A percentile compares a stretch with the other conserved stretches of the same genome.
Evolutionary conservation across 1,140 invertebrate genomes (phyloP).

Genomic region (Danaus plexippus): DNA sequence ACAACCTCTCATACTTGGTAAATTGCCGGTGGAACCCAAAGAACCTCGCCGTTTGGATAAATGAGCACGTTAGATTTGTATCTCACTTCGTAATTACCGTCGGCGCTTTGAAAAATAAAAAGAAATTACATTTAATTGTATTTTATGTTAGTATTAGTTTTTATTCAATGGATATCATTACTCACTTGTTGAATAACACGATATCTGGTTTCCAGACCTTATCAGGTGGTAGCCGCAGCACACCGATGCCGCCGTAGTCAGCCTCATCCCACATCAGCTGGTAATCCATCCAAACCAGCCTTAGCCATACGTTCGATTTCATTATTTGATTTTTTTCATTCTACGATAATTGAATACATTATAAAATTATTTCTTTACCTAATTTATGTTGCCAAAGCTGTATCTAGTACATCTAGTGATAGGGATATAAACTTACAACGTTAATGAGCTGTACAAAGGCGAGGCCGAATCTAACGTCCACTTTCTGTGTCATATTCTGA

Average conservation of each 20-base stretch:
- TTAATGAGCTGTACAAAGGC: slow-evolving; percentile 99
- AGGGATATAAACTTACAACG: slow-evolving; percentile 82
- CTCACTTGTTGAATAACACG: slow-evolving; percentile 99
- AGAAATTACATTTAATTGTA: slow-evolving; percentile 1
- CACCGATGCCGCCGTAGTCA: slow-evolving; percentile 97
- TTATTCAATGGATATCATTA: slow-evolving; percentile 22
- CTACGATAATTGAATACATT: slow-evolving; percentile 74
- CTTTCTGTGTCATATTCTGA: slow-evolving; percentile 96
- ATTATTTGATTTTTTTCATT: slow-evolving; percentile 99
- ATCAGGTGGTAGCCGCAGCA: slow-evolving; percentile 95
- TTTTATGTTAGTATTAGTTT: not conserved
- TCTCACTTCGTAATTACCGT: slow-evolving; percentile 96
- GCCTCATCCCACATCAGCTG: slow-evolving; percentile 98
- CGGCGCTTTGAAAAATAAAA: slow-evolving; percentile 80
- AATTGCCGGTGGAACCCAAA: slow-evolving; percentile 99
- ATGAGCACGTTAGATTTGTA: slow-evolving; percentile 98
- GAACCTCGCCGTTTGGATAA: slow-evolving; percentile 91
- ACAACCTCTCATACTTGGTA: slow-evolving; percentile 78
- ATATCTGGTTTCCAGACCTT: slow-evolving; percentile 99
- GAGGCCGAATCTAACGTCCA: slow-evolving; percentile 95
- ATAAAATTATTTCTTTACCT: slow-evolving; percentile 1
- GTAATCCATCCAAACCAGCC: slow-evolving; percentile 98
- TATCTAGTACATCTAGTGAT: not conserved
- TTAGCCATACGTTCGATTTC: slow-evolving; percentile 98
- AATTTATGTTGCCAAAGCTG: not conserved